Evolutionary conservation across 2,113 vertebrate species (phyloP).

Genomic region (Hippopotamus amphibius): DNA sequence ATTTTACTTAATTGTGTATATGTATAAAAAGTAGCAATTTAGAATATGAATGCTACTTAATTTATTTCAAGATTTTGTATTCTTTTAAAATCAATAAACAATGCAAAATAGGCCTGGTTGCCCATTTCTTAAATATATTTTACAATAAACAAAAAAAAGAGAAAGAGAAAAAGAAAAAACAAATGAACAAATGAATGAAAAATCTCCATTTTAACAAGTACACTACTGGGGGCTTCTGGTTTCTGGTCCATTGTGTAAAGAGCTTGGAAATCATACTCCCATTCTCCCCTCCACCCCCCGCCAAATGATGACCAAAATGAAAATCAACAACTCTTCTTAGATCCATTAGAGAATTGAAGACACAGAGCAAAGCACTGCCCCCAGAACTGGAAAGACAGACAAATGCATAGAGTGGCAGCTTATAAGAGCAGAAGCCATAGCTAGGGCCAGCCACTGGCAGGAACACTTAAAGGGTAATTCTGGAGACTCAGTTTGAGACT

Average conservation of each 20-base stretch:
- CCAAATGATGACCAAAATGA: background rate
- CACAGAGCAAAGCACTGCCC: background rate
- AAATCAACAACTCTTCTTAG: background rate
- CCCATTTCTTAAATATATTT: background rate
- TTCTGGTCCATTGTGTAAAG: background rate
- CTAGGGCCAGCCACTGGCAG: background rate
- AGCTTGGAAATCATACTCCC: background rate
- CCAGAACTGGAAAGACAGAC: background rate
- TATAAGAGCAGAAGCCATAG: background rate
- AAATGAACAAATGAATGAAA: background rate
- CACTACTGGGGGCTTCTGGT: background rate
- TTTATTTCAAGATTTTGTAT: background rate
- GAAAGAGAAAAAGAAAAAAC: background rate
- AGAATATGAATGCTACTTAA: slow-evolving; percentile 44
- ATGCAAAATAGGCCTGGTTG: background rate
- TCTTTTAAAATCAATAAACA: slow-evolving; percentile 25
- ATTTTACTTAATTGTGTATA: background rate
- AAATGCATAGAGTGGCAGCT: background rate
- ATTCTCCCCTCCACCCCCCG: background rate
- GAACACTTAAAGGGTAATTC: background rate
- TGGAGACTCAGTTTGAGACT: background rate
- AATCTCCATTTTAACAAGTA: background rate
- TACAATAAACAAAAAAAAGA: background rate
- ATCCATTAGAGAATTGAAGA: background rate
- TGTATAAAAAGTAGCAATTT: background rate